Base-by-base conservation (phyloP, 2,888 invertebrate genomes). In the Mesorhabditis sp. region DNA sequence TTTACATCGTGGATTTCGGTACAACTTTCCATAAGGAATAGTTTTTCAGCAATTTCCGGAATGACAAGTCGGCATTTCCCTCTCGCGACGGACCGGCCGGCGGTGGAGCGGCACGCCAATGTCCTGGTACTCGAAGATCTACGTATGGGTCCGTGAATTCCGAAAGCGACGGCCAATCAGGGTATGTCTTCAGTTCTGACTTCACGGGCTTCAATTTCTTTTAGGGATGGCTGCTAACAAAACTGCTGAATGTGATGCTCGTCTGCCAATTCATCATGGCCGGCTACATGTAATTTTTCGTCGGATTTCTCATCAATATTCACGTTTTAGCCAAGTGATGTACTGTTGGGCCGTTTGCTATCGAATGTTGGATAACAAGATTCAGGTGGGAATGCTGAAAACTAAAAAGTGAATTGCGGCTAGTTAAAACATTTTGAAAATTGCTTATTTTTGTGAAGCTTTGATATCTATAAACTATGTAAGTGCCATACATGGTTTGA, bases 51-150 rank as follows among this genome's bases (percentile, higher is more conserved):
- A 28, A 28, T 28, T 28, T 28, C 28, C 28, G 28, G 28, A 28
- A 28, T 28, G 28, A 28, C 1, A 28, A 28, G 28, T 2, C 28
- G 28, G 2, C 28, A 28, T 28, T 28, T 28, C 28, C 28, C 28
- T 28, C 28, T 28, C 28, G 28, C 28, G 28, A 28, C 28, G 28
- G 28, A 28, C 28, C 28, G 28, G 28, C 28, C 28, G 28, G 28
- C 28, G 28, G 28, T 28, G 28, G 28, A 28, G 28, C 28, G 28
- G 28, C 28, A 28, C 65, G 6, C 43, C 62, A 50, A 82, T 82
- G 82, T 82, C 81, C 65, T 82, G 81, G 81, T 82, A 81, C 72
- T 78, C 81, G 50, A 74, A 73, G 43, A 80, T 82, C 67, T 82
- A 82, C 74, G 72, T 70, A 42, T 72, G 68, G 63, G 82, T 82